Evolutionary conservation across 2,888 invertebrate species (phyloP).

Genomic region (Agonopterix arenella): DNA sequence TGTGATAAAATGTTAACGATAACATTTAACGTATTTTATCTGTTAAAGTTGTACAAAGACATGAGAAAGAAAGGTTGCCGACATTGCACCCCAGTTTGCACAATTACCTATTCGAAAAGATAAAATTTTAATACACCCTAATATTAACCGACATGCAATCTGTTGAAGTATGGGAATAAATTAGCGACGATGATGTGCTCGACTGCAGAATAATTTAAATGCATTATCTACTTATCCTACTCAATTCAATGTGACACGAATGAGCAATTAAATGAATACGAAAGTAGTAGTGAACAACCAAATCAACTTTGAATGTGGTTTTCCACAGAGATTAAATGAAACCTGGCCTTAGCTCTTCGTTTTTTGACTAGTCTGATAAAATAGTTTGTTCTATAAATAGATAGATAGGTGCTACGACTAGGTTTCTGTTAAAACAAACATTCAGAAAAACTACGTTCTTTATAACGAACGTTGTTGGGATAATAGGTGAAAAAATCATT

Average conservation of each 20-base stretch:
- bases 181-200: not conserved
- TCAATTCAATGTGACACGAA: not conserved
- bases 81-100: constrained; percentile 54
- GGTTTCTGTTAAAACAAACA: constrained; percentile 40
- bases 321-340: constrained; percentile 5
- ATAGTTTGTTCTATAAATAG: constrained; percentile 1
- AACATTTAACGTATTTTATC: constrained; percentile 13
- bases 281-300: no score
- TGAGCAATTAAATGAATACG: no score
- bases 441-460: constrained; percentile 38
- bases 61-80: constrained; percentile 55
- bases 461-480: constrained; percentile 32
- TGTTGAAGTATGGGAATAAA: no score
- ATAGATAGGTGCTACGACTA: constrained; percentile 23
- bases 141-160: constrained; percentile 13
- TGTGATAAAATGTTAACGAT: constrained; percentile 45
- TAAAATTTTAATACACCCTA: constrained; percentile 25
- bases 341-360: constrained; percentile 6
- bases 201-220: not conserved
- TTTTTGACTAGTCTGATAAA: not conserved
- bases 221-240: not conserved
- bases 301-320: not conserved
- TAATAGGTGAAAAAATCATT: constrained; percentile 39
- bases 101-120: constrained; percentile 23
- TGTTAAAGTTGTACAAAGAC: constrained; percentile 19